Evolutionary conservation across 2,113 vertebrate genomes (phyloP).

Genomic region (Ageneiosus marmoratus): DNA sequence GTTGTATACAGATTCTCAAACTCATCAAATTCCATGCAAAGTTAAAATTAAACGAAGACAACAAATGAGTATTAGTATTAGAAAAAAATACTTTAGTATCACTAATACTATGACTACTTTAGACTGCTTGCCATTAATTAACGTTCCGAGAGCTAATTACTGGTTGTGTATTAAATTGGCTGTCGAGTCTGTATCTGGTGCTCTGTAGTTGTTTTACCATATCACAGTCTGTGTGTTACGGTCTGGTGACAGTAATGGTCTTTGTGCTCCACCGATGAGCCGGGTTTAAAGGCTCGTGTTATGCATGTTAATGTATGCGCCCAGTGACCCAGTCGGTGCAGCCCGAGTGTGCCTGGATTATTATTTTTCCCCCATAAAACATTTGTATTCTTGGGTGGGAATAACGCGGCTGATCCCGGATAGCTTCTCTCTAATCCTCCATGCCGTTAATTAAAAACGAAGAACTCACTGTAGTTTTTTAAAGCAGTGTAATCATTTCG

Average conservation of each 20-base stretch:
- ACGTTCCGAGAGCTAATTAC: not conserved
- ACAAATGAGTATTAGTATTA: not conserved
- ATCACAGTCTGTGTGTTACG: constrained; percentile 4
- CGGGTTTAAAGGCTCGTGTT: constrained; percentile 70
- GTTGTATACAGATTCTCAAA: not conserved
- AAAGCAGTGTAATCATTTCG: constrained; percentile 87
- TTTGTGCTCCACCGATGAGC: constrained; percentile 49
- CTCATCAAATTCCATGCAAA: not conserved
- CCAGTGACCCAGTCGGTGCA: constrained; percentile 57
- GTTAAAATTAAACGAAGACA: not conserved
- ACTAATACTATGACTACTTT: too few species aligned
- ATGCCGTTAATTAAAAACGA: constrained; percentile 89
- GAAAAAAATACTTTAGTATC: not conserved
- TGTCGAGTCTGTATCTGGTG: not conserved
- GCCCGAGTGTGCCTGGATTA: constrained; percentile 69
- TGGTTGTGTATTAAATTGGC: not conserved
- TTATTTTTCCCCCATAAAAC: constrained; percentile 69
- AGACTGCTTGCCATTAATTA: not conserved
- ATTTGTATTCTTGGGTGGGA: constrained; percentile 81
- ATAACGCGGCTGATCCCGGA: constrained; percentile 83
- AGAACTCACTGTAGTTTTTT: constrained; percentile 70
- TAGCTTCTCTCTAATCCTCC: constrained; percentile 84
- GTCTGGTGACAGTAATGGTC: constrained; percentile 55
- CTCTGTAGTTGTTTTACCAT: not conserved
- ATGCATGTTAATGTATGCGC: constrained; percentile 75